A percentile compares a stretch with the other conserved stretches of the same genome.
These are phyloP conservation scores for Nannospalax galili DNA, from an alignment of 2,113 vertebrate species.

Conservation along the genomic window DNA sequence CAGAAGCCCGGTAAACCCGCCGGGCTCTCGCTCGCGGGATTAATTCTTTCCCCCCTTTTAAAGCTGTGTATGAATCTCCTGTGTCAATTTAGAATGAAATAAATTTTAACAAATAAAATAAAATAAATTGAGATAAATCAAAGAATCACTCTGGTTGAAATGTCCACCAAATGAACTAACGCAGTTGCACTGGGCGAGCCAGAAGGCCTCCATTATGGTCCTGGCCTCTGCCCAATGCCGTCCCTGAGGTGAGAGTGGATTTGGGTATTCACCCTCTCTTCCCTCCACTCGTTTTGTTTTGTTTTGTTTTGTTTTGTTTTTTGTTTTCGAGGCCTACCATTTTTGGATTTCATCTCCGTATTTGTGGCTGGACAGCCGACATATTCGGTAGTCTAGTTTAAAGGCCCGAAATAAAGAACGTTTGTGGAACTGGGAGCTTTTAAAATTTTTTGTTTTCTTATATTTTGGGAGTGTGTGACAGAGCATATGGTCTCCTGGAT, in stretches of 20 bases:
- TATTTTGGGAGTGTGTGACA: background rate
- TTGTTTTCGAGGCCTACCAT: background rate
- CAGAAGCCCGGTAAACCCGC: background rate
- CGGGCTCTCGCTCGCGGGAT: accelerated
- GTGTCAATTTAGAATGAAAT: conserved; percentile 8
- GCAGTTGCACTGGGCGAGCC: accelerated
- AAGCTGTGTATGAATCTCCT: background rate
- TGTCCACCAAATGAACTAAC: background rate
- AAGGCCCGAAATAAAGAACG: background rate
- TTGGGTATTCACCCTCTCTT: background rate
- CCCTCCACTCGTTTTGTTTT: background rate
- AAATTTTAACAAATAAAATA: conserved; percentile 30
- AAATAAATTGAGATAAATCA: conserved; percentile 49
- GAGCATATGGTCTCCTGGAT: background rate
- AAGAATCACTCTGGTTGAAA: background rate
- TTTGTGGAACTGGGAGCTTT: background rate
- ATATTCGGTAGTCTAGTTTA: background rate
- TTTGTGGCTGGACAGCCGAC: background rate
- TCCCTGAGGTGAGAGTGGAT: background rate
- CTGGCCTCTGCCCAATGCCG: background rate
- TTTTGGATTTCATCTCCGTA: background rate
- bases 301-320: background rate
- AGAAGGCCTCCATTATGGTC: accelerated
- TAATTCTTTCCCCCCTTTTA: background rate
- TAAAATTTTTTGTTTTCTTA: background rate